Percentiles rank a stretch among this genome's conserved stretches.
Conservation (phyloP, 2,113 vertebrate species). For the Ochotona curzoniae region DNA sequence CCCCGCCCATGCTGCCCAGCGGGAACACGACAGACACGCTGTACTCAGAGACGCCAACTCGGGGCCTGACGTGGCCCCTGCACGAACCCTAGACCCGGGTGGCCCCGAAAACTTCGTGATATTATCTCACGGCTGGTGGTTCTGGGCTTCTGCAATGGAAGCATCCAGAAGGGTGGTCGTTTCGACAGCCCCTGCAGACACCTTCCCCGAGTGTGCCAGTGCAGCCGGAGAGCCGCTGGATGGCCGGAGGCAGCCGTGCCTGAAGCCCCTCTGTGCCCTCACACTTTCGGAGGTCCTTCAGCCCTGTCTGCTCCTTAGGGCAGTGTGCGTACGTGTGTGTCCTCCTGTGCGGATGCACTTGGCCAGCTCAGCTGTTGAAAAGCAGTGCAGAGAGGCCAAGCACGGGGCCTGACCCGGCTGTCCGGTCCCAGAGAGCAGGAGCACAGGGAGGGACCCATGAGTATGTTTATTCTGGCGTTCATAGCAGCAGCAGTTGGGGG, state of each 20-base stretch:
- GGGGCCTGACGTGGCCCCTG: not conserved
- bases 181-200: too few relatives aligned
- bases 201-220: too few relatives aligned
- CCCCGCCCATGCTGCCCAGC: not conserved
- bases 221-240: too few relatives aligned
- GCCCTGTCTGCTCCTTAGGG: not conserved
- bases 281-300: not conserved
- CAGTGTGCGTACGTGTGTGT: too few relatives aligned
- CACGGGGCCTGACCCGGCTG: not conserved
- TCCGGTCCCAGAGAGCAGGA: not conserved
- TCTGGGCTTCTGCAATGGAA: too few relatives aligned
- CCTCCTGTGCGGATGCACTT: too few relatives aligned
- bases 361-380: too few relatives aligned
- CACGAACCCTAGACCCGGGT: not conserved
- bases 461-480: conserved; percentile 75
- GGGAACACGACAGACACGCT: not conserved
- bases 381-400: too few relatives aligned
- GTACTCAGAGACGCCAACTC: not conserved
- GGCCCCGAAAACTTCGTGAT: too few relatives aligned
- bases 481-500: conserved; percentile 70
- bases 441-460: conserved; percentile 62
- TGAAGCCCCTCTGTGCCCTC: not conserved
- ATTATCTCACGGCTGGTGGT: too few relatives aligned
- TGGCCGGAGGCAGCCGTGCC: not conserved
- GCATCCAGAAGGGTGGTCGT: not conserved